These are phyloP conservation scores for Xestobium rufovillosum DNA, from an alignment of 2,888 invertebrate genomes.

Conservation along the genomic window DNA sequence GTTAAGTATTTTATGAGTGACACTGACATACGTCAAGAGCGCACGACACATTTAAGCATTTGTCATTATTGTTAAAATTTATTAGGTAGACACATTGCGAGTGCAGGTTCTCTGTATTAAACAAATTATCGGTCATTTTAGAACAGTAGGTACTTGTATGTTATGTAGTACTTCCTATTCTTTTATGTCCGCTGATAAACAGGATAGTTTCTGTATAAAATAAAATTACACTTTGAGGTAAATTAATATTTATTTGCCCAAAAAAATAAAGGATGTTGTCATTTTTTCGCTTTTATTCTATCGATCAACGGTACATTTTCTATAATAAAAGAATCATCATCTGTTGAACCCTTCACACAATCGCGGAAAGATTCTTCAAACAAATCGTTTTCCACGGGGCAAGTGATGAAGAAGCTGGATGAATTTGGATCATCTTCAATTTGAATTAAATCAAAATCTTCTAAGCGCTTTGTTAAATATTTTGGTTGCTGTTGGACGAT, in stretches of 20 bases:
- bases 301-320: slow-evolving; percentile 30
- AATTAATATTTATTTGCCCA: not conserved
- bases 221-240: not conserved
- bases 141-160: too few relatives aligned
- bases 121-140: too few relatives aligned
- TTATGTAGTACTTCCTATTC: too few relatives aligned
- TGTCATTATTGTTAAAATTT: too few relatives aligned
- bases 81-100: too few relatives aligned
- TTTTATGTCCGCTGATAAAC: too few relatives aligned
- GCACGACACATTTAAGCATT: too few relatives aligned
- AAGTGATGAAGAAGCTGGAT: slow-evolving; percentile 32
- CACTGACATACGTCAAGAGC: too few relatives aligned
- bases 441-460: slow-evolving; percentile 16
- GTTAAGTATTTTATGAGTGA: too few relatives aligned
- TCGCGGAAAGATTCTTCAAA: slow-evolving; percentile 52
- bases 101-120: too few relatives aligned
- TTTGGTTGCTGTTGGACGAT: slow-evolving; percentile 40
- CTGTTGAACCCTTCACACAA: slow-evolving; percentile 15
- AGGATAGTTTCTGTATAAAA: not conserved
- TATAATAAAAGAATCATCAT: slow-evolving; percentile 26
- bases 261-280: not conserved
- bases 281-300: slow-evolving; percentile 27
- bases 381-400: slow-evolving; percentile 46
- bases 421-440: slow-evolving; percentile 19
- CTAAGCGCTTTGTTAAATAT: slow-evolving; percentile 24